These are phyloP conservation scores for Lottia scabra DNA, from an alignment of 2,888 invertebrate genomes.

Conservation along the genomic window DNA sequence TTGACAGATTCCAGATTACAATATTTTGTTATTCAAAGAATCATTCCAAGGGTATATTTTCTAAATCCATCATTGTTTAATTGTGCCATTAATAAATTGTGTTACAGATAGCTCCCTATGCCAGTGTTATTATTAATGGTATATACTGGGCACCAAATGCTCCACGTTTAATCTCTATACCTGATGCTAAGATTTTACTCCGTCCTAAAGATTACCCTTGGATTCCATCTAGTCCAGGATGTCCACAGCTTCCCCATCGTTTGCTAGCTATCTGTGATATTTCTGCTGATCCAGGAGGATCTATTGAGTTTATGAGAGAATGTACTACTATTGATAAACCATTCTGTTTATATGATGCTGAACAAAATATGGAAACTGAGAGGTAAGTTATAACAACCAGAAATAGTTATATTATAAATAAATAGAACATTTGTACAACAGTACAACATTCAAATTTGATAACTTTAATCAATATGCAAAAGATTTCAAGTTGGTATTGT, in stretches of 20 bases:
- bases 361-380: constrained; percentile 95
- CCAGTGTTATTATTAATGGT: constrained; percentile 95
- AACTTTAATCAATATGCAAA: too few species aligned
- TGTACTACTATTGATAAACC: constrained; percentile 99
- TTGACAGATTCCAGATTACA: too few species aligned
- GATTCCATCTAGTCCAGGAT: constrained; percentile 79
- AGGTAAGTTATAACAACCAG: constrained; percentile 72
- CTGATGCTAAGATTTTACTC: constrained; percentile 95
- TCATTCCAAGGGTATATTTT: too few species aligned
- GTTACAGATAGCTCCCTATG: constrained; percentile 91
- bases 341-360: constrained; percentile 99
- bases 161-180: constrained; percentile 94
- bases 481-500: too few species aligned
- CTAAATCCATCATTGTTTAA: too few species aligned
- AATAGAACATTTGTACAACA: too few species aligned
- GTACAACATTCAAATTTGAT: too few species aligned
- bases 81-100: background rate
- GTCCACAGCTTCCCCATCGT: constrained; percentile 66
- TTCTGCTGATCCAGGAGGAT: constrained; percentile 98
- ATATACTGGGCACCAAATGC: constrained; percentile 99
- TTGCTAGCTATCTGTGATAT: constrained; percentile 97
- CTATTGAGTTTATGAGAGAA: constrained; percentile 99
- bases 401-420: too few species aligned
- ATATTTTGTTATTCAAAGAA: too few species aligned
- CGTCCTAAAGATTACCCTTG: constrained; percentile 88